Evolutionary conservation across 2,113 vertebrate genomes (phyloP).

Genomic region (Galeopterus variegatus): DNA sequence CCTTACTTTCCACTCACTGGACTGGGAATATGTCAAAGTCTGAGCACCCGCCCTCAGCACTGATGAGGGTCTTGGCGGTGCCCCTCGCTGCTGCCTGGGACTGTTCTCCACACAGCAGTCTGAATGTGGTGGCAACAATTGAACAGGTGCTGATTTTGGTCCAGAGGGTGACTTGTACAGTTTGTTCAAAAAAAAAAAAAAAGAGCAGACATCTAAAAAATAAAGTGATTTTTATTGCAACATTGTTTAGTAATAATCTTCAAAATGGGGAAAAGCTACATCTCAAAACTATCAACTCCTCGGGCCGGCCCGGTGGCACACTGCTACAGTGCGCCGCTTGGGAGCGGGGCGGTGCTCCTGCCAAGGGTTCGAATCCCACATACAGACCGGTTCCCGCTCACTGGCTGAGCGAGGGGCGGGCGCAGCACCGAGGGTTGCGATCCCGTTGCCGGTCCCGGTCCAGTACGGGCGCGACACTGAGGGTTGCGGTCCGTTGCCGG

Average conservation of each 20-base stretch:
- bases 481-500: too few relatives aligned
- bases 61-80: neutral
- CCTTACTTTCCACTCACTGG: neutral
- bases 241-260: neutral
- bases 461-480: too few relatives aligned
- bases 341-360: too few relatives aligned
- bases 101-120: neutral
- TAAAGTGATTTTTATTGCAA: neutral
- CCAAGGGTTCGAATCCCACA: too few relatives aligned
- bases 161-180: neutral
- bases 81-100: fast-evolving
- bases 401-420: too few relatives aligned
- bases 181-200: conserved; percentile 1
- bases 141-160: neutral
- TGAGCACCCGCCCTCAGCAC: neutral
- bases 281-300: too few relatives aligned
- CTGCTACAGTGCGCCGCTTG: too few relatives aligned
- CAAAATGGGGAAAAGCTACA: neutral
- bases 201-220: neutral
- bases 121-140: neutral
- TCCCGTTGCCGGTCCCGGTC: too few relatives aligned
- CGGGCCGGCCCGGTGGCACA: too few relatives aligned
- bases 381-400: too few relatives aligned
- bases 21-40: neutral
- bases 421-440: too few relatives aligned